A percentile compares a stretch with the other conserved stretches of the same genome.
Evolutionary conservation across 2,797 vertebrate species (phyloP).

Genomic region (Falco novaeseelandiae): DNA sequence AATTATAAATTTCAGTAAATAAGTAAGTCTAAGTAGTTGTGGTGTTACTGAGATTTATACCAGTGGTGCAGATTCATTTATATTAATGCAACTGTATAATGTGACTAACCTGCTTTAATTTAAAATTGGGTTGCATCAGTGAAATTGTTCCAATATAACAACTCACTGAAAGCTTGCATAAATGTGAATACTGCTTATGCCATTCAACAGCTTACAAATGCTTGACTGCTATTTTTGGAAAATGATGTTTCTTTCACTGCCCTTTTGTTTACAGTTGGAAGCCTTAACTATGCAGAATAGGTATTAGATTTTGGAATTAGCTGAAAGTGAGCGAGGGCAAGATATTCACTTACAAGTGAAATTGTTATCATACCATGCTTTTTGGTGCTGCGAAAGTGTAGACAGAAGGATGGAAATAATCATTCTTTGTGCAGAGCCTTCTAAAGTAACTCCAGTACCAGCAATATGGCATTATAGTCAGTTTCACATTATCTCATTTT

Average conservation of each 20-base stretch:
- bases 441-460: not conserved
- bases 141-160: not conserved
- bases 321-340: not conserved
- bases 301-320: not conserved
- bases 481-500: not conserved
- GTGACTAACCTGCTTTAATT: not conserved
- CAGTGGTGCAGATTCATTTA: not conserved
- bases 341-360: not conserved
- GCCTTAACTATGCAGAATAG: not conserved
- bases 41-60: not conserved
- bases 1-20: not conserved
- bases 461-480: not conserved
- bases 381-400: not conserved
- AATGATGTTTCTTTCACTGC: not conserved
- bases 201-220: not conserved
- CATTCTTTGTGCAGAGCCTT: not conserved
- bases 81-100: not conserved
- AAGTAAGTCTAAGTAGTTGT: not conserved
- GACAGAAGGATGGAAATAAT: not conserved
- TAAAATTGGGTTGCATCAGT: not conserved
- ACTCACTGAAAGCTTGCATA: not conserved
- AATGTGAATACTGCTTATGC: not conserved
- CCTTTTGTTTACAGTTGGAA: constrained; percentile 19
- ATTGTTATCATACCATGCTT: not conserved
- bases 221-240: constrained; percentile 2